Evolutionary conservation across 1,140 invertebrate genomes (phyloP).

Genomic region (Brachionus asplanchnoidis): DNA sequence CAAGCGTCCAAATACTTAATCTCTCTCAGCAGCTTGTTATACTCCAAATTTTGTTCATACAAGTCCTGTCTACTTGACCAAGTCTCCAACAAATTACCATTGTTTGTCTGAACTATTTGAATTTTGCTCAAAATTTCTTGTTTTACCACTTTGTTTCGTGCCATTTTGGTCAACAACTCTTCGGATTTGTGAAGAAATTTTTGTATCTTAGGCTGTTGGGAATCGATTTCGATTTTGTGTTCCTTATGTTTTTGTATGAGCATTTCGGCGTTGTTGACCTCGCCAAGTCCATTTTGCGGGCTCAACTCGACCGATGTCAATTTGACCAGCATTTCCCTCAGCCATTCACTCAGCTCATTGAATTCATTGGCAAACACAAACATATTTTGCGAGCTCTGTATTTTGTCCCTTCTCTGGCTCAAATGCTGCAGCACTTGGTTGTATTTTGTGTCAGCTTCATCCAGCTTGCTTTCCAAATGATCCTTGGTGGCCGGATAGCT

Average conservation of each 20-base stretch:
- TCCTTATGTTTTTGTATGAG: constrained; percentile 13
- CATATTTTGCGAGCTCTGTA: constrained; percentile 25
- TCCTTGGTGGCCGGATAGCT: constrained; percentile 25
- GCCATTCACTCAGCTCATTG: constrained; percentile 30
- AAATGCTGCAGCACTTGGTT: neutral
- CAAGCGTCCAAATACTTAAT: constrained; percentile 33
- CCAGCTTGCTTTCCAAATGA: constrained; percentile 28
- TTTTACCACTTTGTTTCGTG: neutral
- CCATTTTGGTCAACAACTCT: neutral
- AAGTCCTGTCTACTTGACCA: constrained; percentile 17
- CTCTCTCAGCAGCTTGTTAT: constrained; percentile 36
- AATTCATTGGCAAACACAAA: constrained; percentile 29
- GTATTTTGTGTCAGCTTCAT: neutral
- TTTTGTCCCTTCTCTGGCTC: neutral
- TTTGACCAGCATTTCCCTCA: constrained; percentile 15
- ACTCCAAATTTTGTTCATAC: constrained; percentile 37
- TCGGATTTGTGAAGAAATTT: constrained; percentile 6
- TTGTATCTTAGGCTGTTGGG: neutral
- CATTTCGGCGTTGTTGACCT: constrained; percentile 32
- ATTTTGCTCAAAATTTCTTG: constrained; percentile 36
- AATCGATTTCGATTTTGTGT: constrained; percentile 24
- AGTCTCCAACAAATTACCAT: neutral
- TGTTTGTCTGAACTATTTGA: constrained; percentile 25
- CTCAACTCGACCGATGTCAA: constrained; percentile 9
- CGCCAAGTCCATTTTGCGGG: neutral